These are phyloP conservation scores for Artibeus lituratus DNA, from an alignment of 2,797 vertebrate species.

Conservation along the genomic window DNA sequence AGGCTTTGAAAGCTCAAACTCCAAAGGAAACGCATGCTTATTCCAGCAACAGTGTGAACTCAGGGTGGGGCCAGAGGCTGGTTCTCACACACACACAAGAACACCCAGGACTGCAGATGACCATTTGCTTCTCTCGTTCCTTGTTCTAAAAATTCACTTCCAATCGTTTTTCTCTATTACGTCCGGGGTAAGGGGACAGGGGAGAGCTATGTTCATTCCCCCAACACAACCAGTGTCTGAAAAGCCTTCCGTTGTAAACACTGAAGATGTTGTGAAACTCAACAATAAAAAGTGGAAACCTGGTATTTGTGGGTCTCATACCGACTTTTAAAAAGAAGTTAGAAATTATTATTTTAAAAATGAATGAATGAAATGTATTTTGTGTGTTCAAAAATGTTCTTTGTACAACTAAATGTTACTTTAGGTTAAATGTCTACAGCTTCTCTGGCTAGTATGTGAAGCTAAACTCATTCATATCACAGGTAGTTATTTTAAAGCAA, in stretches of 20 bases:
- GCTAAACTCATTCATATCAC: background rate
- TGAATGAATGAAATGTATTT: conserved; percentile 32
- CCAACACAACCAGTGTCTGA: background rate
- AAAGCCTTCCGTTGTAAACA: background rate
- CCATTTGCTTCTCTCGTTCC: background rate
- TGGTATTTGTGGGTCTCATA: background rate
- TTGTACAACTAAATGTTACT: conserved; percentile 42
- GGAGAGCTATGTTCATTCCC: background rate
- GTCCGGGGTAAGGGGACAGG: background rate
- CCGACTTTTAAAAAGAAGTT: background rate
- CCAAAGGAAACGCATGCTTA: background rate
- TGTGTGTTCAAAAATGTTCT: background rate
- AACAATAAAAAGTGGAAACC: background rate
- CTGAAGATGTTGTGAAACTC: background rate
- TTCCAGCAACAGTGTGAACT: background rate
- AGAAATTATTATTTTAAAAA: background rate
- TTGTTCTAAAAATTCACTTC: background rate
- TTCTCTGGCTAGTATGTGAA: background rate
- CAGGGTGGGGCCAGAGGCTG: background rate
- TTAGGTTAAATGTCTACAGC: background rate
- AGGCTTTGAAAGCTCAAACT: background rate
- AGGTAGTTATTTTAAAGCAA: background rate
- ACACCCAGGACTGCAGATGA: background rate
- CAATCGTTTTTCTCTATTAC: background rate
- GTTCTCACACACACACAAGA: background rate